Conservation (phyloP, 2,113 vertebrate species). For the Sterna hirundo region DNA sequence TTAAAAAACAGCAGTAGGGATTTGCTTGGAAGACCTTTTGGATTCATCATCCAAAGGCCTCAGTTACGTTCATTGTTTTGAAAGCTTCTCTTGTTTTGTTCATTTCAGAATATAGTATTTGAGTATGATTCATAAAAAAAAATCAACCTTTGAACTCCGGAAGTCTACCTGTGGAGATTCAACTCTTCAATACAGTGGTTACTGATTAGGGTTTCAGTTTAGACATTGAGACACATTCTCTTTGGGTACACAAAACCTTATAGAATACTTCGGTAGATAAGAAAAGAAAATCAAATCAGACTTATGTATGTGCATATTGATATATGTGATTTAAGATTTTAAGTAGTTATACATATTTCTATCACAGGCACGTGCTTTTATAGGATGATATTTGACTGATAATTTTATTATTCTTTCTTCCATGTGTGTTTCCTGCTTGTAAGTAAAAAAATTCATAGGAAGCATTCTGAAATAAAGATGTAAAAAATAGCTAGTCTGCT, state of each 20-base stretch:
- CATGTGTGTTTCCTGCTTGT: background rate
- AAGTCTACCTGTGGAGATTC: background rate
- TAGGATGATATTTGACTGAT: background rate
- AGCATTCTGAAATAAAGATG: background rate
- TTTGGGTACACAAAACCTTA: background rate
- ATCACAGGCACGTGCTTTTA: background rate
- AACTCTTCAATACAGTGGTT: background rate
- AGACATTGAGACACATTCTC: background rate
- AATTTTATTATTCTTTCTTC: background rate
- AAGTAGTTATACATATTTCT: background rate
- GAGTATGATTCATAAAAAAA: background rate
- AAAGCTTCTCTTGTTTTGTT: background rate
- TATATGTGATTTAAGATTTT: background rate
- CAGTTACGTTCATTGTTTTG: background rate
- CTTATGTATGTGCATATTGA: background rate
- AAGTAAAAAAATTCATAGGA: background rate
- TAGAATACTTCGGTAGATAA: background rate
- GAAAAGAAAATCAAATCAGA: background rate
- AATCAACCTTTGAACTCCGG: background rate
- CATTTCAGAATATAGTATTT: background rate
- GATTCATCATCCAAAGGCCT: background rate
- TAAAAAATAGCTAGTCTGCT: background rate
- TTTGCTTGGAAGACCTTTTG: constrained; percentile 32
- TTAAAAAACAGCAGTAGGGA: constrained; percentile 19
- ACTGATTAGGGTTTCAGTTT: background rate